Evolutionary conservation across 2,113 vertebrate genomes (phyloP).

Genomic region (Stigmatopora argus): DNA sequence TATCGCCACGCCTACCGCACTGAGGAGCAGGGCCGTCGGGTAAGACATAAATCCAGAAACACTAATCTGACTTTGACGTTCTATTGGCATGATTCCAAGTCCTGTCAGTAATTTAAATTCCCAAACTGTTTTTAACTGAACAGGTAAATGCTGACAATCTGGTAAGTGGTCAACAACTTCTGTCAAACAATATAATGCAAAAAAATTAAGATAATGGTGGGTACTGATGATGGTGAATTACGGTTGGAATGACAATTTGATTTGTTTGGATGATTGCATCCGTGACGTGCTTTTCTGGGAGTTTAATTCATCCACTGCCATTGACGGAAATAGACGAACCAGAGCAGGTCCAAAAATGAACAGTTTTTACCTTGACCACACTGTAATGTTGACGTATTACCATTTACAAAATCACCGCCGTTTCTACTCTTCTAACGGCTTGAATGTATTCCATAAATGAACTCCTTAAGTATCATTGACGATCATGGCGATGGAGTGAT

Average conservation of each 20-base stretch:
- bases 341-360: no score
- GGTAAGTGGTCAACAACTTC: constrained; percentile 21
- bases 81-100: not conserved
- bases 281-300: not conserved
- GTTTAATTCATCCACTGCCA: no score
- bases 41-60: constrained; percentile 3
- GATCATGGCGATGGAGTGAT: no score
- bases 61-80: not conserved
- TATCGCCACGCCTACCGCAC: constrained; percentile 94
- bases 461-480: no score
- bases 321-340: no score
- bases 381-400: no score
- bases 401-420: no score
- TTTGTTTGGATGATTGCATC: not conserved
- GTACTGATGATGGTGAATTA: not conserved
- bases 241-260: not conserved
- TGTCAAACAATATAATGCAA: not conserved
- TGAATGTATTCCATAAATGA: no score
- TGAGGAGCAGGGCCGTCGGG: constrained; percentile 90
- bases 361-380: no score
- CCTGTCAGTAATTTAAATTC: not conserved
- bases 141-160: constrained; percentile 19
- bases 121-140: constrained; percentile 21
- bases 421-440: no score
- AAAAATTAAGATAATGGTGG: not conserved